These are phyloP conservation scores for Brenthis hecate DNA, from an alignment of 2,888 invertebrate species.

Conservation along the genomic window DNA sequence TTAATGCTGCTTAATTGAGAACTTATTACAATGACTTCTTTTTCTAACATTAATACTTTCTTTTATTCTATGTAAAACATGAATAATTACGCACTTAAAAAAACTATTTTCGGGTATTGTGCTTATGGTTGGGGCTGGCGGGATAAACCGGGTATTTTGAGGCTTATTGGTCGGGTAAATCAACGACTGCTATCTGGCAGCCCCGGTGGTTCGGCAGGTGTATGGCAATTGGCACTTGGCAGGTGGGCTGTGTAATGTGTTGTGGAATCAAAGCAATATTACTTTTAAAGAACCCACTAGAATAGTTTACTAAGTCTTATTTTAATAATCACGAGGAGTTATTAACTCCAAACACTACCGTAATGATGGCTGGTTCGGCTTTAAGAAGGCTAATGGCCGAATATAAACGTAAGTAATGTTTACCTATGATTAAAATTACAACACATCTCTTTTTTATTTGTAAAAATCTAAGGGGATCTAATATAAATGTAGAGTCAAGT, in stretches of 20 bases:
- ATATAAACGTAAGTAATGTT: conserved; percentile 86
- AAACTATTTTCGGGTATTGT: too few relatives aligned
- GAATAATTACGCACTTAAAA: too few relatives aligned
- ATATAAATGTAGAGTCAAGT: too few relatives aligned
- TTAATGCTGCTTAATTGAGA: too few relatives aligned
- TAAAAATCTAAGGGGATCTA: too few relatives aligned
- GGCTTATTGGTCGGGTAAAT: too few relatives aligned
- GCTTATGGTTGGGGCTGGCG: too few relatives aligned
- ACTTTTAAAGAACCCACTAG: conserved; percentile 3
- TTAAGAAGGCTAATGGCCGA: conserved; percentile 92
- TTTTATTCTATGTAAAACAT: too few relatives aligned
- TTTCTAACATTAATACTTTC: too few relatives aligned
- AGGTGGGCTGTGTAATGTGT: neutral
- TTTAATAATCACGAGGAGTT: conserved; percentile 1
- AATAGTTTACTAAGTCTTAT: neutral
- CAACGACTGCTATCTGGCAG: too few relatives aligned
- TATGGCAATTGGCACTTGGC: neutral
- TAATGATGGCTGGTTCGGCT: conserved; percentile 91
- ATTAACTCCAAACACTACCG: conserved; percentile 1
- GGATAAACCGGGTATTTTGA: too few relatives aligned
- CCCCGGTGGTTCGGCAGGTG: neutral
- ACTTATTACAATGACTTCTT: too few relatives aligned
- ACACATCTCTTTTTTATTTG: neutral
- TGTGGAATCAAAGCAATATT: conserved; percentile 9
- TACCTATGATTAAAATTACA: neutral